Conservation (phyloP, 2,888 invertebrate species). For the Dynastes grantii region DNA sequence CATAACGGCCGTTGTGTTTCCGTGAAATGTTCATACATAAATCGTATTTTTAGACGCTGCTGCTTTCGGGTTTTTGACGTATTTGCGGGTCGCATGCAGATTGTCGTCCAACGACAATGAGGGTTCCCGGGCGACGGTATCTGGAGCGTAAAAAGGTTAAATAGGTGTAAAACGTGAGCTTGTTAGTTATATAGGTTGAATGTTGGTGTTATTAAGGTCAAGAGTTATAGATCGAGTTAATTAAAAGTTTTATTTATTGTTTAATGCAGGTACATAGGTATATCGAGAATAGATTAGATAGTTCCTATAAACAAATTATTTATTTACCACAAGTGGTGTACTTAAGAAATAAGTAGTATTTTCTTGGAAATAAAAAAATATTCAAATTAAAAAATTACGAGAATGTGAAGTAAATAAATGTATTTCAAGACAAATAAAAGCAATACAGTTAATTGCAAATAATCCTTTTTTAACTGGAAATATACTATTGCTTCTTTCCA, state of each 20-base stretch:
- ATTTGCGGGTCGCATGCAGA: neutral
- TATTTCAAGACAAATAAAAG: no score
- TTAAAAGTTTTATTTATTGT: neutral
- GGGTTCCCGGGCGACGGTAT: neutral
- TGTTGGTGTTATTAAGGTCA: constrained; percentile 24
- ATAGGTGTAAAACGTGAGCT: constrained; percentile 14
- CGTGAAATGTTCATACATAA: neutral
- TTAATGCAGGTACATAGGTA: no score
- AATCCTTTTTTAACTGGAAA: no score
- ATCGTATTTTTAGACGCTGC: constrained; percentile 9
- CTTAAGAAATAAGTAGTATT: no score
- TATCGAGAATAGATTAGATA: no score
- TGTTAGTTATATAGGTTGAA: constrained; percentile 15
- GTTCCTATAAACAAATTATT: no score
- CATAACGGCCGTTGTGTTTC: neutral
- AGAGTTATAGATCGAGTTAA: neutral
- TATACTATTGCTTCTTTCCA: no score
- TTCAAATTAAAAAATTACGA: no score
- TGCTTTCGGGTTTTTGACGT: neutral
- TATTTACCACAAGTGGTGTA: no score
- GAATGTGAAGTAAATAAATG: no score
- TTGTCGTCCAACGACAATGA: neutral
- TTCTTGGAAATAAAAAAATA: no score
- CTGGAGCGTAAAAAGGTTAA: constrained; percentile 19
- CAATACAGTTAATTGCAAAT: no score